Evolutionary conservation across 1,140 invertebrate species (phyloP).

Genomic region (Chrysomallon squamiferum): DNA sequence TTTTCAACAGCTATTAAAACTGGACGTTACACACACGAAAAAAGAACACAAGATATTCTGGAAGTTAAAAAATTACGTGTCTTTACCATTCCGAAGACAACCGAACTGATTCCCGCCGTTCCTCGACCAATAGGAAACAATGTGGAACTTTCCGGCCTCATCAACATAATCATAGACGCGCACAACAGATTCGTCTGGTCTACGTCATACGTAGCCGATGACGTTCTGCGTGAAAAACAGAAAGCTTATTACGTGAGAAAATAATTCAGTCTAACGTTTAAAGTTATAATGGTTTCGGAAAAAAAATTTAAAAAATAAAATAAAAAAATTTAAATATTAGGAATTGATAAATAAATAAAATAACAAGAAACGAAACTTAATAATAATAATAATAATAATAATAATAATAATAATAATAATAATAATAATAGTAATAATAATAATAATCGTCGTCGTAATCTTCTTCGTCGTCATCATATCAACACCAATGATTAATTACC

Average conservation of each 20-base stretch:
- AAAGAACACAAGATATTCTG: constrained; percentile 28
- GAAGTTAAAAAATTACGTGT: constrained; percentile 22
- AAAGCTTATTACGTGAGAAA: constrained; percentile 2
- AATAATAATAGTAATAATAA: no score
- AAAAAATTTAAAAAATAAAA: no score
- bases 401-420: no score
- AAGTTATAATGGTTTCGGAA: no score
- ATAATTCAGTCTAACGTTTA: no score
- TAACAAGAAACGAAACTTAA: no score
- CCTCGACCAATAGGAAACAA: not conserved
- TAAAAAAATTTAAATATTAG: no score
- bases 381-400: no score
- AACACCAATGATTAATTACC: no score
- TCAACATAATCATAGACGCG: not conserved
- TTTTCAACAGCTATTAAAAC: constrained; percentile 42
- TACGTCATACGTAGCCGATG: not conserved
- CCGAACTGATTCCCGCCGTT: not conserved
- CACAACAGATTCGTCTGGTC: not conserved
- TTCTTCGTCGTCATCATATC: no score
- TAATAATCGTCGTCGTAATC: no score
- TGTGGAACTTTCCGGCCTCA: not conserved
- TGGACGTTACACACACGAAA: constrained; percentile 29
- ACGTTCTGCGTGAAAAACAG: not conserved
- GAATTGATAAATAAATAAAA: not conserved
- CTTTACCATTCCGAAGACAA: not conserved